phyloP scores from a whole-genome alignment of 1,140 invertebrate species.

The Drosophila biarmipes region DNA sequence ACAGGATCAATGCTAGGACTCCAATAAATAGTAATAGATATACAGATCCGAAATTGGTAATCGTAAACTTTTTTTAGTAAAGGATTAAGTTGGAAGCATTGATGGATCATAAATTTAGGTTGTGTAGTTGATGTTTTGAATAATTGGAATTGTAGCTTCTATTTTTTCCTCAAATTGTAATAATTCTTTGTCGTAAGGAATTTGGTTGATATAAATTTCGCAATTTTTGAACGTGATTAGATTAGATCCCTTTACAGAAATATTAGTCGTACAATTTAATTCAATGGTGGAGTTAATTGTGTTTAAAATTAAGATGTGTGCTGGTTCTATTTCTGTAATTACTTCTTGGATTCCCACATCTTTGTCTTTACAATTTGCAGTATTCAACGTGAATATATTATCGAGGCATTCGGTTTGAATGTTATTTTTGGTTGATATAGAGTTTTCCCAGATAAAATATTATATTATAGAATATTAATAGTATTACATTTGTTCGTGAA shows the following conservation, averaged over 20 bases:
- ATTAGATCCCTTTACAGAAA: constrained; percentile 4
- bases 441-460: neutral
- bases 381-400: neutral
- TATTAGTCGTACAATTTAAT: neutral
- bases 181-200: neutral
- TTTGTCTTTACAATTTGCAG: neutral
- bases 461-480: too few relatives aligned
- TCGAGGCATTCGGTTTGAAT: neutral
- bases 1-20: too few relatives aligned
- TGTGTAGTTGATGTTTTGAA: neutral
- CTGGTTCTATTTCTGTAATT: neutral
- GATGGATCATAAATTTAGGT: neutral
- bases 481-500: neutral
- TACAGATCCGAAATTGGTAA: too few relatives aligned
- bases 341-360: neutral
- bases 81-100: constrained; percentile 1
- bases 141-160: neutral
- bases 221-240: neutral
- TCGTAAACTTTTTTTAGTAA: neutral
- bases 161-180: neutral
- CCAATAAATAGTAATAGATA: too few relatives aligned
- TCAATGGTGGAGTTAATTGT: constrained; percentile 5
- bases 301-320: neutral
- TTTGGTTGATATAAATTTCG: neutral
- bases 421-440: neutral